Evolutionary conservation across 2,797 vertebrate species (phyloP), one percentile per base, ranked within the genome.

Genomic region (Cephalopachus bancanus): DNA sequence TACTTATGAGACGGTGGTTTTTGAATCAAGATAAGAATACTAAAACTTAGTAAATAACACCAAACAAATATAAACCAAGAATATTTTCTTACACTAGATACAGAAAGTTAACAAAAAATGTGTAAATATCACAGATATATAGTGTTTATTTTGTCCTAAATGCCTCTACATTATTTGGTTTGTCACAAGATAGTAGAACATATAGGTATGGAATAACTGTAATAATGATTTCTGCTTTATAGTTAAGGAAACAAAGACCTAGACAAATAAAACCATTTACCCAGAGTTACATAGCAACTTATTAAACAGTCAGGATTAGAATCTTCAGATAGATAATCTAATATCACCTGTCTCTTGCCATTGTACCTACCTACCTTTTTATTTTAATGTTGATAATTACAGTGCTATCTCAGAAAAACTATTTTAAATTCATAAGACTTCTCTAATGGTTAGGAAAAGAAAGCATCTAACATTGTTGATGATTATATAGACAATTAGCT

Each of bases 41-140:
- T 30, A 19, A 84, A 92, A 67, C 11, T 60, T 69, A 89, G 51
- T n/a, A 53, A 59, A 67, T 37, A 4, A 15, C 62, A 83, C 57
- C 72, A 8, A 84, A 72, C 83, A 65, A 92, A 85, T 22, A 69
- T 12, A 80, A 93, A 24, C 20, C 53, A 87, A 86, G 15, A 87
- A 86, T 24, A 64, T 37, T 79, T 37, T 91, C 53, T 84, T n/a
- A 60, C 19, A n/a, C 79, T 30, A 94, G 53, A 28, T 64, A 7
- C 26, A 75, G 16, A 80, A 65, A 87, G 55, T 53, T 53, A 64
- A 60, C 53, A 75, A 74, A 75, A 75, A 53, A 67, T 44, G 5
- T 55, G 24, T 24, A 53, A 53, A 94, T 89, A 49, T 69, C 49
- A 78, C 15, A 60, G 20, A 94, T 28, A 55, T 7, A 9, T 26